phyloP scores from a whole-genome alignment of 1,140 invertebrate genomes.

The Acyrthosiphon pisum region DNA sequence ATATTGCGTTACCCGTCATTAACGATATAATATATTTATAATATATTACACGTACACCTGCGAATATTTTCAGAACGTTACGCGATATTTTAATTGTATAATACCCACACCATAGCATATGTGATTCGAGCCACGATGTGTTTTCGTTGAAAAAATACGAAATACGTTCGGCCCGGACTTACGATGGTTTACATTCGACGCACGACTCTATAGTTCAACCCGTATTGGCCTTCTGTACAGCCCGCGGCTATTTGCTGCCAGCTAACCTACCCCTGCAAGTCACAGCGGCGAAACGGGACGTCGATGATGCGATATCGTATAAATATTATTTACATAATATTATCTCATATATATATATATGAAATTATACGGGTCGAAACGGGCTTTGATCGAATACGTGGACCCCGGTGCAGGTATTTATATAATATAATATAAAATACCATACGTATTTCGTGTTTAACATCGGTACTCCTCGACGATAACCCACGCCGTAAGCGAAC shows the following conservation, averaged over 20 bases:
- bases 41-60: background rate
- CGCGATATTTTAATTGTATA: background rate
- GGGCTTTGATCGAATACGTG: background rate
- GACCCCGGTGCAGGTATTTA: background rate
- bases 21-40: background rate
- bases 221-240: background rate
- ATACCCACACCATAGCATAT: background rate
- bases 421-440: background rate
- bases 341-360: background rate
- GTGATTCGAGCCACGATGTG: background rate
- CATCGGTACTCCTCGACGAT: too few relatives aligned
- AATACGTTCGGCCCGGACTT: background rate
- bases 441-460: too few relatives aligned
- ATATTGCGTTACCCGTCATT: background rate
- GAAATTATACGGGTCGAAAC: background rate
- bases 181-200: background rate
- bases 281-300: too few relatives aligned
- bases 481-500: too few relatives aligned
- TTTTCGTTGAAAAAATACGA: background rate
- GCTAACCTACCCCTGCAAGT: background rate
- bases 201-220: background rate
- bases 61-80: background rate
- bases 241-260: background rate
- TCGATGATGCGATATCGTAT: background rate
- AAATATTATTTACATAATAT: background rate